Percentiles rank a stretch among this genome's conserved stretches.
Evolutionary conservation across 92 coral and sea anemone species (phyloP).

Genomic region (Actinostola sp.): DNA sequence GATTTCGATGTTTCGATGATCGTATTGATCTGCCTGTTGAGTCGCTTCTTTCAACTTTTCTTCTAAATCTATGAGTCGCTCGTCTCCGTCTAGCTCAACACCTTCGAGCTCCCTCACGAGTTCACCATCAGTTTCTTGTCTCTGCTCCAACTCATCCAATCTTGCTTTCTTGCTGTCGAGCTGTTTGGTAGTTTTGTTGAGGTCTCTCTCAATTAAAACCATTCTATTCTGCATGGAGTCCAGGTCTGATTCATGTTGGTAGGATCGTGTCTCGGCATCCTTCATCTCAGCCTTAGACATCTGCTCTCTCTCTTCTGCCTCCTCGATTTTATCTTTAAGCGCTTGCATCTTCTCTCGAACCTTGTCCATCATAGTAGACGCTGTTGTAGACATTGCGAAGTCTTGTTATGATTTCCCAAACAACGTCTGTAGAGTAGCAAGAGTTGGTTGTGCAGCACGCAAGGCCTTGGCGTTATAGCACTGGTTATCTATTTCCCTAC

Average conservation of each 20-base stretch:
- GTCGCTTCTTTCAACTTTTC: conserved; percentile 63
- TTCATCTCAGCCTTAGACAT: conserved; percentile 64
- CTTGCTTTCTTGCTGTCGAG: conserved; percentile 57
- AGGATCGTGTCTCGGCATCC: conserved; percentile 53
- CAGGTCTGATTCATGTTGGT: conserved; percentile 74
- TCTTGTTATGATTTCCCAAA: background rate
- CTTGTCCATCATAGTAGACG: conserved; percentile 49
- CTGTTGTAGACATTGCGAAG: conserved; percentile 31
- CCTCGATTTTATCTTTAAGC: conserved; percentile 78
- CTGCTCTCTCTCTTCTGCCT: conserved; percentile 75
- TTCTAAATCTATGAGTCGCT: conserved; percentile 60
- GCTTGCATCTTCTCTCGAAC: conserved; percentile 89
- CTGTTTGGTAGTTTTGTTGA: conserved; percentile 46
- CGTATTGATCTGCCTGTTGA: conserved; percentile 50
- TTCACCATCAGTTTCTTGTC: conserved; percentile 58
- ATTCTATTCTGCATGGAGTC: conserved; percentile 77
- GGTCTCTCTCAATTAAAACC: conserved; percentile 56
- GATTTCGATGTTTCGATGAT: conserved; percentile 64
- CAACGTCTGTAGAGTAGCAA: background rate
- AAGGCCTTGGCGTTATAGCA: background rate
- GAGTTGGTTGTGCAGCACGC: background rate
- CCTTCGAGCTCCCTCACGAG: conserved; percentile 67
- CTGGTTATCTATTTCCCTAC: background rate
- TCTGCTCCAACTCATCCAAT: conserved; percentile 51
- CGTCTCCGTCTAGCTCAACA: conserved; percentile 80